Percentiles rank a stretch among this genome's conserved stretches.
phyloP scores from a whole-genome alignment of 2,888 invertebrate species.

The Poecilobothrus nobilitatus region DNA sequence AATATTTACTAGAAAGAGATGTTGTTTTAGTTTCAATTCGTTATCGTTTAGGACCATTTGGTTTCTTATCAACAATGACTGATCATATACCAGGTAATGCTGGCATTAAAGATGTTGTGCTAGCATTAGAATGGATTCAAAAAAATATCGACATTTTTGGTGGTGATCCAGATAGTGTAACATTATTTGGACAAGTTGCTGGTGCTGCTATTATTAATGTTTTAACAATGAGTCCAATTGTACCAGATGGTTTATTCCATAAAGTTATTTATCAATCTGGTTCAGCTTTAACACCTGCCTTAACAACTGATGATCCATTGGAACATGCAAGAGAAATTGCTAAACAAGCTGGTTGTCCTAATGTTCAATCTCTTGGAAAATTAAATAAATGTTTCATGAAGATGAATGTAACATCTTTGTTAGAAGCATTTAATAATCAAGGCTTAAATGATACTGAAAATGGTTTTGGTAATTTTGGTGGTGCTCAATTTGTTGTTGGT shows the following conservation, averaged over 20 bases:
- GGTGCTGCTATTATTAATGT: constrained; percentile 46
- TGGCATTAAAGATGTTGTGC: constrained; percentile 46
- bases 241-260: constrained; percentile 45
- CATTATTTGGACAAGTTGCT: constrained; percentile 49
- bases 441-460: constrained; percentile 28
- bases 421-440: constrained; percentile 40
- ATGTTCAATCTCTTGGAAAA: constrained; percentile 30
- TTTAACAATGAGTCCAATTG: constrained; percentile 43
- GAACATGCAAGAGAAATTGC: constrained; percentile 39
- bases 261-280: constrained; percentile 49
- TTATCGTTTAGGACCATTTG: constrained; percentile 48
- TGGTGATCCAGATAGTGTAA: constrained; percentile 46
- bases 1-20: constrained; percentile 44
- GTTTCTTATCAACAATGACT: constrained; percentile 47
- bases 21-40: constrained; percentile 46
- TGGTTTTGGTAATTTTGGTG: constrained; percentile 33
- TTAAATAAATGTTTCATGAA: constrained; percentile 40
- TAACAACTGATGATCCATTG: constrained; percentile 43
- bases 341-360: constrained; percentile 38
- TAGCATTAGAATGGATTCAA: constrained; percentile 48
- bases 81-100: constrained; percentile 49
- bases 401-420: constrained; percentile 36
- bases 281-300: constrained; percentile 46
- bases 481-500: constrained; percentile 37
- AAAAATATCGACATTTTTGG: constrained; percentile 46